Base-by-base conservation (phyloP, 2,113 vertebrate genomes). In the Heliornis fulica region DNA sequence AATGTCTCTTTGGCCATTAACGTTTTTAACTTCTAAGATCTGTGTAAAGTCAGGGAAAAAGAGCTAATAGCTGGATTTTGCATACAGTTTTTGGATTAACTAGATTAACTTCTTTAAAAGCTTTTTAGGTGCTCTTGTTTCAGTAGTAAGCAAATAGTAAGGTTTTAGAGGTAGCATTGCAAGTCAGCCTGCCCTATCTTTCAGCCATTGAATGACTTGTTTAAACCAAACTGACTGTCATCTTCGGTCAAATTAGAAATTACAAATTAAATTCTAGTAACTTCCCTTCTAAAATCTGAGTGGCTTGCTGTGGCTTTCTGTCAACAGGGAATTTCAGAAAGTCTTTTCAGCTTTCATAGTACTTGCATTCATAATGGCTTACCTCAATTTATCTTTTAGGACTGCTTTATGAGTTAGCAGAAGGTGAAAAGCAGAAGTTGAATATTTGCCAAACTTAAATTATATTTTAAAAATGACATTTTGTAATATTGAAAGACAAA, bases 291-390 rank as follows among this genome's bases (percentile, higher is more conserved):
- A 23, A 32, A 76, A 51, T 71, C n/a, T 80, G 23, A 0, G 4
- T 46, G 45, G 20, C 45, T 46, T 20, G 68, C 22, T 41, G 2
- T 54, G 32, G 13, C 19, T 87, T 90, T 75, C 66, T 12, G 56
- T 50, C 14, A 34, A 7, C 3, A 66, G 13, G 10, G 31, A 45
- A 61, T 72, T 76, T 71, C 13, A 70, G 63, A 66, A 87, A 57
- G 18, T 63, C 23, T n/a, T 51, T 25, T 71, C 16, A 28, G 40
- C 32, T 77, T 38, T 68, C 13, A 5, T 29, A 10, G 21, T 61
- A n/a, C 45, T 91, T 0, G 0, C 2, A 0, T 74, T 61, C 12
- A 15, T 53, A 69, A 41, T 61, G 41, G 19, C 34, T 79, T 79
- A 14, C 59, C 53, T 84, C 3, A 1, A 32, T 59, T 90, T 91